Percentiles rank a stretch among this genome's conserved stretches.
phyloP scores from a whole-genome alignment of 2,888 invertebrate genomes.

The Rotaria socialis region DNA sequence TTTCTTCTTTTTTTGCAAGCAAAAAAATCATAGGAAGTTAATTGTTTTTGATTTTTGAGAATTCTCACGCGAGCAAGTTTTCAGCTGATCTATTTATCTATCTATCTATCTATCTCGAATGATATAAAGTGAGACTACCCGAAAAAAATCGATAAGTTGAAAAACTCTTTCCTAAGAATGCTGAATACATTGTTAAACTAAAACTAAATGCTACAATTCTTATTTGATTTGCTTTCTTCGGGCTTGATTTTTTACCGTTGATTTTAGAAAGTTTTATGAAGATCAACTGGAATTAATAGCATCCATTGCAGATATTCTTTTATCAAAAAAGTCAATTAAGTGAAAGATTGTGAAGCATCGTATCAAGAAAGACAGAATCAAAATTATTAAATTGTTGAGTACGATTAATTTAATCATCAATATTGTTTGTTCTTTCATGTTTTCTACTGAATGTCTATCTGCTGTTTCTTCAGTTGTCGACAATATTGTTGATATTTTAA shows the following conservation, averaged over 20 bases:
- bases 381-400: not conserved
- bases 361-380: not conserved
- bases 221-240: too few relatives aligned
- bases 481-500: conserved; percentile 60
- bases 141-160: too few relatives aligned
- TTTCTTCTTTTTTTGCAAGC: too few relatives aligned
- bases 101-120: too few relatives aligned
- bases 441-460: conserved; percentile 57
- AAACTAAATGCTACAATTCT: too few relatives aligned
- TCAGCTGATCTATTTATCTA: too few relatives aligned
- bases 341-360: conserved; percentile 40
- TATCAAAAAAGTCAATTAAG: conserved; percentile 49
- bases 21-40: too few relatives aligned
- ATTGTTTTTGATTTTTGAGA: too few relatives aligned
- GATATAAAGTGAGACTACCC: too few relatives aligned
- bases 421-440: not conserved
- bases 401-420: not conserved
- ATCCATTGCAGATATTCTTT: conserved; percentile 53
- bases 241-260: not conserved
- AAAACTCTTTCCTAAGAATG: too few relatives aligned
- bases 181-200: too few relatives aligned
- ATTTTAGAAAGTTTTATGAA: conserved; percentile 54
- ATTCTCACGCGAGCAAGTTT: too few relatives aligned
- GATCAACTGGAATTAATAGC: conserved; percentile 55
- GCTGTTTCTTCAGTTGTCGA: conserved; percentile 62